Evolutionary conservation across 2,113 vertebrate species (phyloP).

Genomic region (Hippotragus niger): DNA sequence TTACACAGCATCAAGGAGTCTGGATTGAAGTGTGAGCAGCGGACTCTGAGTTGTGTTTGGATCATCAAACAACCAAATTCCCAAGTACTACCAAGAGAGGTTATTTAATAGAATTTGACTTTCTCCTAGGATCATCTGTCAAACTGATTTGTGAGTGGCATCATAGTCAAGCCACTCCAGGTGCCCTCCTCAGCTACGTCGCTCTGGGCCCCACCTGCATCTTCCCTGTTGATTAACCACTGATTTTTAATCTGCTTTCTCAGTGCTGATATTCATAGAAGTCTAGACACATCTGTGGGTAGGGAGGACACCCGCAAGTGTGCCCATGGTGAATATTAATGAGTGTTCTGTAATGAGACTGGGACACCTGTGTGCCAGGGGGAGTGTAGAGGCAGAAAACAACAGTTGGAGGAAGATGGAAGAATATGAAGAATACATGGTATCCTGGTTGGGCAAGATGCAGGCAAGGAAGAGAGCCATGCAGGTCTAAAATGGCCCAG

Average conservation of each 20-base stretch:
- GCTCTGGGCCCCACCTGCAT: neutral
- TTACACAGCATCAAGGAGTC: neutral
- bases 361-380: slow-evolving; percentile 7
- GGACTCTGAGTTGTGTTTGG: neutral
- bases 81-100: neutral
- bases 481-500: neutral
- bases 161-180: neutral
- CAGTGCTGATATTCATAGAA: slow-evolving; percentile 1
- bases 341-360: slow-evolving; percentile 26
- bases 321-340: slow-evolving; percentile 27
- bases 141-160: neutral
- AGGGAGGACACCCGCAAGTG: neutral
- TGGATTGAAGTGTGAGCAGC: neutral
- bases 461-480: neutral
- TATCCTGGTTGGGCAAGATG: neutral
- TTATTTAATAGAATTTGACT: neutral
- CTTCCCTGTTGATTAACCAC: neutral
- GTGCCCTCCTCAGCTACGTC: neutral
- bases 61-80: neutral
- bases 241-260: slow-evolving; percentile 40
- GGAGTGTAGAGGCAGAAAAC: neutral
- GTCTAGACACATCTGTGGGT: slow-evolving; percentile 47
- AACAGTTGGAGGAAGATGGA: neutral
- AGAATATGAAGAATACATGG: neutral
- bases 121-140: neutral